Evolutionary conservation across 2,797 vertebrate species (phyloP), one percentile per base, ranked within the genome.

Genomic region (Oophaga sylvatica): DNA sequence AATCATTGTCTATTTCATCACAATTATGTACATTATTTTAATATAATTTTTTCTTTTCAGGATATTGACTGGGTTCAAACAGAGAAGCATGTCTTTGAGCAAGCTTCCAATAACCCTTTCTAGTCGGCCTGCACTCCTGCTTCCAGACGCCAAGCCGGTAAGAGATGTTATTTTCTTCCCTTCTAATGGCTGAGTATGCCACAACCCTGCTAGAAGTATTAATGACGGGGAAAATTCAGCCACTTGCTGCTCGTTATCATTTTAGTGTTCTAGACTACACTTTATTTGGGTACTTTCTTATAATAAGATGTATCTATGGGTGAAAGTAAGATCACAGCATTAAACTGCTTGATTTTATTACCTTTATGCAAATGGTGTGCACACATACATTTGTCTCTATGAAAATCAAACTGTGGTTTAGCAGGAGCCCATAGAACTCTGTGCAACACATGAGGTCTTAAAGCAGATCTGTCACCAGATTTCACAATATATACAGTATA

Each of bases 51-150:
- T 20, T 80, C 41, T 67, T 85, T 94, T 62, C 91, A 99, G 98
- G 98, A 99, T 90, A 98, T 99, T 20, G 98, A 99, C 94, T 99
- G 98, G 98, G 98, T 99, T 80, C 98, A 99, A 96, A 99, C 98
- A 6, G 98, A 99, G 95, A 99, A 99, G 94, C 98, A 99, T 5
- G 98, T 99, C 91, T 99, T 99, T 80, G 97, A 99, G 92, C 98
- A 99, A 94, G 98, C 98, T 3, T 98, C 98, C 92, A 97, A 95
- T 94, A 99, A 97, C 93, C 98, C 0, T 99, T 99, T 95, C 93
- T 99, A 89, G 98, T 99, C 10, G 98, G 98, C 91, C 95, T 99
- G 81, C 98, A 99, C 92, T 99, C 98, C 91, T 99, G 97, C 93
- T 99, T 99, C 94, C 98, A 99, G 95, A 99, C 98, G 8, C 96